Percentiles rank a stretch among this genome's conserved stretches.
Evolutionary conservation across 2,113 vertebrate species (phyloP).

Genomic region (Daphoenositta chrysoptera): DNA sequence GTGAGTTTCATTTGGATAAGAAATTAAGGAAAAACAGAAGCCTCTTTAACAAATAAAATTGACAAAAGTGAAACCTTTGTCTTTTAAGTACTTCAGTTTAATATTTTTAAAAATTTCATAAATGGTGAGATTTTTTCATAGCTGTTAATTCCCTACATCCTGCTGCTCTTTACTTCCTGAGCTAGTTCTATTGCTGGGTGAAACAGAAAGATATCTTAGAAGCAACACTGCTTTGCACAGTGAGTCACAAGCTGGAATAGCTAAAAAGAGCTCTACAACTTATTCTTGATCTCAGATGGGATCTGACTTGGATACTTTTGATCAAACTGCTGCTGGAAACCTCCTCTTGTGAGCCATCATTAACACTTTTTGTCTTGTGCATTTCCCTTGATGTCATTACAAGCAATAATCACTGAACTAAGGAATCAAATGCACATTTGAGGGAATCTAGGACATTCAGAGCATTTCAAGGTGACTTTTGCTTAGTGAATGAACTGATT

Average conservation of each 20-base stretch:
- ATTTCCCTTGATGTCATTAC: neutral
- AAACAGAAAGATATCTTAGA: neutral
- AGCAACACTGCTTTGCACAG: neutral
- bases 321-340: neutral
- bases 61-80: neutral
- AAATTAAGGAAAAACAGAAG: neutral
- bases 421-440: neutral
- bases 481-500: neutral
- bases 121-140: neutral
- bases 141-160: neutral
- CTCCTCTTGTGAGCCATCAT: neutral
- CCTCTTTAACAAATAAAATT: neutral
- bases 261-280: neutral
- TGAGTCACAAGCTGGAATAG: constrained; percentile 3
- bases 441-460: neutral
- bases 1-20: neutral
- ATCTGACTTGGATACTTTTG: neutral
- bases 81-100: neutral
- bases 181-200: neutral
- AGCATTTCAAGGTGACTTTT: neutral
- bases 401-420: neutral
- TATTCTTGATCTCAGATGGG: neutral
- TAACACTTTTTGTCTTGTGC: neutral
- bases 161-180: neutral
- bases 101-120: neutral